phyloP scores from a whole-genome alignment of 2,888 invertebrate species.

The Stegophylla sp. region DNA sequence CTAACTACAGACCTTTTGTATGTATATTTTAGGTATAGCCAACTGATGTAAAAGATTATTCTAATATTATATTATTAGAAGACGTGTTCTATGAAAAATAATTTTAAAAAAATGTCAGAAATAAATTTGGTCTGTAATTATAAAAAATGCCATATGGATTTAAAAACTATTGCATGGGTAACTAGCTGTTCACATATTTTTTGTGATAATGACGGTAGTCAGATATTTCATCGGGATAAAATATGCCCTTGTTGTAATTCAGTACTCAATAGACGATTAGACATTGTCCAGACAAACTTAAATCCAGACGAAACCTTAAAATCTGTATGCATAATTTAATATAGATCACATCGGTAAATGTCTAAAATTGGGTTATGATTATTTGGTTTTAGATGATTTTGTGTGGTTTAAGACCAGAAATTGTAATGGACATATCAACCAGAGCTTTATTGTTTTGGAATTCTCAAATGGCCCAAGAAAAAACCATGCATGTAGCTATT shows the following conservation, averaged over 20 bases:
- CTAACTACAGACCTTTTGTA: no score
- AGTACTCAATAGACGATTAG: constrained; percentile 64
- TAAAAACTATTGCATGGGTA: constrained; percentile 60
- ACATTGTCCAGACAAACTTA: constrained; percentile 65
- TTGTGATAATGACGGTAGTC: constrained; percentile 61
- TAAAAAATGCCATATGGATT: constrained; percentile 59
- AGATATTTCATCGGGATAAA: constrained; percentile 5
- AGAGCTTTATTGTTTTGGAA: constrained; percentile 66
- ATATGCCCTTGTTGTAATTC: constrained; percentile 63
- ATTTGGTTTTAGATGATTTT: constrained; percentile 64
- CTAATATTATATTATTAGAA: no score
- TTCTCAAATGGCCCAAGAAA: constrained; percentile 64
- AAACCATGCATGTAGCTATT: constrained; percentile 60
- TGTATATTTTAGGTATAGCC: no score
- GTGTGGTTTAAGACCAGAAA: constrained; percentile 66
- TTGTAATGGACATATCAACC: constrained; percentile 65
- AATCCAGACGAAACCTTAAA: constrained; percentile 66
- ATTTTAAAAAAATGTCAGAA: constrained; percentile 50
- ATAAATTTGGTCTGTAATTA: constrained; percentile 61
- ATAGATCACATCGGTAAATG: neutral
- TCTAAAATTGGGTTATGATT: neutral
- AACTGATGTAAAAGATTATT: no score
- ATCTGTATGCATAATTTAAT: constrained; percentile 61
- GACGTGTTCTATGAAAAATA: no score
- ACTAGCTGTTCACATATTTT: constrained; percentile 62